Base-by-base conservation (phyloP, 2,888 invertebrate genomes). In the Dastarcus helophoroides region DNA sequence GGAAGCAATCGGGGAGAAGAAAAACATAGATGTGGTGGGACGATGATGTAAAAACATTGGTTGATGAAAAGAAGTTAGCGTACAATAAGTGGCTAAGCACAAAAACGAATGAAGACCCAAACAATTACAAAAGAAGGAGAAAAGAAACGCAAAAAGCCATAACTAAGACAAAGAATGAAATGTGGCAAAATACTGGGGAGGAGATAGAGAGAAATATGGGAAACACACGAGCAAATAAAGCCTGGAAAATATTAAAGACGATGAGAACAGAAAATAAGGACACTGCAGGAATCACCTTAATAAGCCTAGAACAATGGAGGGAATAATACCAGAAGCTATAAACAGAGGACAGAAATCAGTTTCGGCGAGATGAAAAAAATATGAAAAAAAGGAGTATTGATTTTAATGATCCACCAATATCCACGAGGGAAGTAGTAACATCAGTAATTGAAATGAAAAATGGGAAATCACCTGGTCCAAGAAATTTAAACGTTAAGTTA, bases 151-250 rank as follows among this genome's bases (percentile, higher is more conserved):
- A n/a, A n/a, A n/a, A n/a, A n/a, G n/a, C n/a, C n/a, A n/a, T n/a
- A n/a, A n/a, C n/a, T n/a, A n/a, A n/a, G n/a, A n/a, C n/a, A n/a
- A n/a, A n/a, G n/a, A n/a, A n/a, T n/a, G n/a, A n/a, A n/a, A n/a
- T n/a, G n/a, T n/a, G n/a, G n/a, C n/a, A n/a, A n/a, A n/a, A n/a
- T n/a, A n/a, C n/a, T n/a, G n/a, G n/a, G n/a, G n/a, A 28, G 10
- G 10, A 4, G 19, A 28, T 5, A 10, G 10, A 11, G 8, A 15
- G 4, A 28, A 21, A 12, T n/a, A 28, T 28, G 28, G 28, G 22
- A 21, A 28, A 28, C 11, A 28, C 19, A 22, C 4, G 19, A 28
- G 28, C 19, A 17, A 28, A 28, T 8, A 28, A 28, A 19, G 28
- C 28, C 6, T 15, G 28, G 28, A 28, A 28, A 10, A 8, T 28